Evolutionary conservation across 1,140 invertebrate species (phyloP), one percentile per base, ranked within the genome.

Genomic region (Heliconius eleuchia): DNA sequence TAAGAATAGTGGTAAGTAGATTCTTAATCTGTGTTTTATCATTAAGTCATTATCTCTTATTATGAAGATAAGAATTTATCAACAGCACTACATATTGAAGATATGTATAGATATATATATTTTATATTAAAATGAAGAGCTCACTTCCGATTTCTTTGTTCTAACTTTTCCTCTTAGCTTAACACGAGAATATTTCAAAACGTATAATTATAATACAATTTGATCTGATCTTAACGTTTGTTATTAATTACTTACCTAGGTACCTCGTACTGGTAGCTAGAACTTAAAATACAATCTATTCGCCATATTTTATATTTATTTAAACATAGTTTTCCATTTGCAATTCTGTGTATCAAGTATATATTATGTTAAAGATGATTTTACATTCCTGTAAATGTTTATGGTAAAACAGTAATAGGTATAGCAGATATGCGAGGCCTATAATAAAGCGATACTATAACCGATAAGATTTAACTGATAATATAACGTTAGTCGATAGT

Each of bases 401-500:
- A 52, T 52, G 50, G 16, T 52, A 52, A 52, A 18, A 52, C 50
- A 52, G 18, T 52, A 52, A 52, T 16, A 52, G 5, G 0, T 52
- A 52, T 6, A 6, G 19, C 9, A 23, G 3, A 60, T 23, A 60
- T 23, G 55, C 1, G 55, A 27, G n/a, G n/a, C 55, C 7, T 66
- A 30, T 66, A 16, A 13, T 66, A 30, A 30, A 66, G 27, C 60
- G 60, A 66, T 66, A 66, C 60, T 30, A 30, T 30, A 66, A 66
- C 30, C 27, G 74, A 75, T 75, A 75, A 75, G 34, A 66, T 66
- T 39, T 75, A 19, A 57, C 52, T 57, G 73, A 74, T 74, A 74
- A 74, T 55, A 37, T 55, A 34, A n/a, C 66, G 34, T 66, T 39
- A 75, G 74, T 66, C 74, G 37, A 66, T 75, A 30, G 30, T 30